Conservation (phyloP, 2,113 vertebrate genomes). For the Mungos mungo region DNA sequence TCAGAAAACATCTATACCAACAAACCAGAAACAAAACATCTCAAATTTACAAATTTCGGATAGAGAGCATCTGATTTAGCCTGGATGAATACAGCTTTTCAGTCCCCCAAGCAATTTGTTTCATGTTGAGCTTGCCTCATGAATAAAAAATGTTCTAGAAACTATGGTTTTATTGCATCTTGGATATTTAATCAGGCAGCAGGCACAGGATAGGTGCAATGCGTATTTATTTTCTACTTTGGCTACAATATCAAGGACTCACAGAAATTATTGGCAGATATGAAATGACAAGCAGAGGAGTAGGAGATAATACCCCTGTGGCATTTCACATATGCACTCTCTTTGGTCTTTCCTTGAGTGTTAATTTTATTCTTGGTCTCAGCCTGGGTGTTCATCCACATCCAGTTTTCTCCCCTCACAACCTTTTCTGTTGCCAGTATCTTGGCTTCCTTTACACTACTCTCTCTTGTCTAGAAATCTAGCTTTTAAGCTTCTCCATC, state of each 20-base stretch:
- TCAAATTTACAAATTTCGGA: conserved; percentile 3
- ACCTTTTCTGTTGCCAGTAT: not conserved
- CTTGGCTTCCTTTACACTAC: not conserved
- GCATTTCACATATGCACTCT: not conserved
- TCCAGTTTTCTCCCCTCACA: not conserved
- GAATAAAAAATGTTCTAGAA: conserved; percentile 54
- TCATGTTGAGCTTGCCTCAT: conserved; percentile 31
- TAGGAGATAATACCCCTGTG: not conserved
- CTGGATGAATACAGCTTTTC: not conserved
- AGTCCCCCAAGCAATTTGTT: conserved; percentile 17
- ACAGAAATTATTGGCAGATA: not conserved
- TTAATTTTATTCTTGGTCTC: conserved; percentile 28
- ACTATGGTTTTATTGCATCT: not conserved
- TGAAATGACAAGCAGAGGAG: not conserved
- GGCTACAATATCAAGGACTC: conserved; percentile 1
- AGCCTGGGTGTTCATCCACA: not conserved
- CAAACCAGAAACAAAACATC: not conserved
- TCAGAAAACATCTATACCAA: conserved; percentile 15
- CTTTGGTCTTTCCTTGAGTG: not conserved
- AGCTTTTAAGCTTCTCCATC: not conserved
- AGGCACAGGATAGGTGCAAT: not conserved
- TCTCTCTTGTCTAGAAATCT: not conserved
- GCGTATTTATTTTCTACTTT: conserved; percentile 31
- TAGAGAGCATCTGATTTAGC: conserved; percentile 31
- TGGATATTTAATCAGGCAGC: conserved; percentile 21